These are phyloP conservation scores for Leptinotarsa haldemani DNA, from an alignment of 2,888 invertebrate genomes.

Conservation along the genomic window DNA sequence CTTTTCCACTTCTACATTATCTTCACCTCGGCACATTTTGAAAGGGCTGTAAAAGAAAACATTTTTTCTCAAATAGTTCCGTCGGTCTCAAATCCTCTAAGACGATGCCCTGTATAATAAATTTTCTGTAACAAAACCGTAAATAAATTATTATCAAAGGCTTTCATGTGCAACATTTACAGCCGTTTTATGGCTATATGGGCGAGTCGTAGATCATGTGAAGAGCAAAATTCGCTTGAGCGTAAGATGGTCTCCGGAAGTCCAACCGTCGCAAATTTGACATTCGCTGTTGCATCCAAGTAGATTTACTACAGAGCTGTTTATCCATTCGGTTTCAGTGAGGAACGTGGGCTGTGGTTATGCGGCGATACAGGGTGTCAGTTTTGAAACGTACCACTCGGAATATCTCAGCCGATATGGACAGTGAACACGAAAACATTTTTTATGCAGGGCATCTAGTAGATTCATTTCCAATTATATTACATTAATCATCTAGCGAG, in stretches of 20 bases:
- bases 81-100: not conserved
- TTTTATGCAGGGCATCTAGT: too few relatives aligned
- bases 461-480: too few relatives aligned
- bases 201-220: conserved; percentile 34
- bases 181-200: conserved; percentile 37
- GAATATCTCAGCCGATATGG: too few relatives aligned
- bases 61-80: not conserved
- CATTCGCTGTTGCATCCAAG: conserved; percentile 15
- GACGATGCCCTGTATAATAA: conserved; percentile 55
- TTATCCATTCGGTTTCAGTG: conserved; percentile 1
- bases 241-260: conserved; percentile 29
- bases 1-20: too few relatives aligned
- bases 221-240: conserved; percentile 24
- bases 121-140: conserved; percentile 54
- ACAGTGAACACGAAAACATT: too few relatives aligned
- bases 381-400: too few relatives aligned
- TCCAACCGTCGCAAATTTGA: conserved; percentile 30
- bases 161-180: conserved; percentile 36
- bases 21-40: too few relatives aligned
- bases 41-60: not conserved
- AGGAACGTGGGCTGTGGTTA: not conserved
- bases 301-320: conserved; percentile 26
- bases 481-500: too few relatives aligned
- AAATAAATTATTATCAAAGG: conserved; percentile 55
- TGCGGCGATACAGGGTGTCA: not conserved